Conservation (phyloP, 1,140 invertebrate genomes). For the Hormaphis cornu region DNA sequence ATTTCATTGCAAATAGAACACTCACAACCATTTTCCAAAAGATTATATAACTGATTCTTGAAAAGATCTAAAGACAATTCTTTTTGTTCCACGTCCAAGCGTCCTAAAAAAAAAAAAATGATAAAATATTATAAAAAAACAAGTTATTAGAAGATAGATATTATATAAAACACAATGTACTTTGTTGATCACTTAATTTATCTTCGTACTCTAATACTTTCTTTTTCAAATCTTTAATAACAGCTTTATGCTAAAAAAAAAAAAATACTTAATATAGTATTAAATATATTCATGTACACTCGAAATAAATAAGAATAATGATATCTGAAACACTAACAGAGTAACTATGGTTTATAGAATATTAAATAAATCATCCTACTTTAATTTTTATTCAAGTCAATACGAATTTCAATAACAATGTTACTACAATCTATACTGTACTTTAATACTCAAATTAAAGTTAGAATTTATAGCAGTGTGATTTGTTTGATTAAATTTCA, state of each 20-base stretch:
- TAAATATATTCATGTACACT: no score
- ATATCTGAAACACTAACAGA: no score
- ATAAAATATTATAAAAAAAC: not conserved
- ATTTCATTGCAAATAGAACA: slow-evolving; percentile 23
- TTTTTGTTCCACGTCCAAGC: not conserved
- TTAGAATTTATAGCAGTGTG: no score
- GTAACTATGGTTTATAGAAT: no score
- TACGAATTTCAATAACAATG: no score
- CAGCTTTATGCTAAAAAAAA: not conserved
- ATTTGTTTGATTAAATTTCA: no score
- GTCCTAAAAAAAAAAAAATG: not conserved
- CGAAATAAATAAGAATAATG: no score
- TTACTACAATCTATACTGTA: no score
- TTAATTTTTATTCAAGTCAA: no score
- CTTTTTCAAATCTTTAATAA: not conserved
- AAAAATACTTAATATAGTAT: no score
- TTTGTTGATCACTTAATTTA: not conserved
- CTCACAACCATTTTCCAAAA: slow-evolving; percentile 8
- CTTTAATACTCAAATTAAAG: no score
- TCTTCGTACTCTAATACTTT: not conserved
- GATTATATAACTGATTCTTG: not conserved
- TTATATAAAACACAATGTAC: not conserved
- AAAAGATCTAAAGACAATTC: not conserved
- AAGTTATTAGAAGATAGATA: not conserved
- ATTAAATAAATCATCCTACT: no score